Conservation (phyloP, 2,888 invertebrate species). For the Drosophila meridiana region DNA sequence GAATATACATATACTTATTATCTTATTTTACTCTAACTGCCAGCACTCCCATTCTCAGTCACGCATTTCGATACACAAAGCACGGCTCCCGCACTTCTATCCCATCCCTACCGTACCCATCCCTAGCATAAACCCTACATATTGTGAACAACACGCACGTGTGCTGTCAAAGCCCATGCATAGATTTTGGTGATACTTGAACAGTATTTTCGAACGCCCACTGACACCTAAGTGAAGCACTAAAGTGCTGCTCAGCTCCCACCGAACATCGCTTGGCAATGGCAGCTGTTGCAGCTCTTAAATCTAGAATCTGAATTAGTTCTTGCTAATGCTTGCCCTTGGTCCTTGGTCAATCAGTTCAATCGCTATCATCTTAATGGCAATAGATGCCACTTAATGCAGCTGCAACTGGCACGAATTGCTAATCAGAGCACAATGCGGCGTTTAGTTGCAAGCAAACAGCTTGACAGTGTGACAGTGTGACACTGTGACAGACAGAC, state of each 20-base stretch:
- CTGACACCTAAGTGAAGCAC: slow-evolving; percentile 6
- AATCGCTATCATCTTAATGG: slow-evolving; percentile 22
- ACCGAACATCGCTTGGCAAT: slow-evolving; percentile 10
- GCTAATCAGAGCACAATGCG: slow-evolving; percentile 61
- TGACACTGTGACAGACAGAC: neutral
- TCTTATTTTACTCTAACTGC: no score
- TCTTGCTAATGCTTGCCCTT: neutral
- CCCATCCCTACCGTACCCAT: neutral
- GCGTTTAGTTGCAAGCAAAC: slow-evolving; percentile 32
- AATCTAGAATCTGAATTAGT: neutral
- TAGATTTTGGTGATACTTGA: neutral
- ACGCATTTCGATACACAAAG: neutral
- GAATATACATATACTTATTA: neutral
- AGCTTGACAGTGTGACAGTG: slow-evolving; percentile 27
- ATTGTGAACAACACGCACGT: neutral
- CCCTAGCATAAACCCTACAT: neutral
- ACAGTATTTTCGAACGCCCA: neutral
- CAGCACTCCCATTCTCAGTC: no score
- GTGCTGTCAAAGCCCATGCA: neutral
- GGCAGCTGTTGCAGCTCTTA: neutral
- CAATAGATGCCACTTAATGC: slow-evolving; percentile 50
- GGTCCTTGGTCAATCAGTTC: slow-evolving; percentile 26
- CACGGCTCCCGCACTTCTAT: neutral
- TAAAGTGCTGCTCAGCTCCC: neutral
- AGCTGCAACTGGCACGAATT: slow-evolving; percentile 5